A percentile compares a stretch with the other conserved stretches of the same genome.
Conservation (phyloP, 2,888 invertebrate species). For the Trichopoda pennipes region DNA sequence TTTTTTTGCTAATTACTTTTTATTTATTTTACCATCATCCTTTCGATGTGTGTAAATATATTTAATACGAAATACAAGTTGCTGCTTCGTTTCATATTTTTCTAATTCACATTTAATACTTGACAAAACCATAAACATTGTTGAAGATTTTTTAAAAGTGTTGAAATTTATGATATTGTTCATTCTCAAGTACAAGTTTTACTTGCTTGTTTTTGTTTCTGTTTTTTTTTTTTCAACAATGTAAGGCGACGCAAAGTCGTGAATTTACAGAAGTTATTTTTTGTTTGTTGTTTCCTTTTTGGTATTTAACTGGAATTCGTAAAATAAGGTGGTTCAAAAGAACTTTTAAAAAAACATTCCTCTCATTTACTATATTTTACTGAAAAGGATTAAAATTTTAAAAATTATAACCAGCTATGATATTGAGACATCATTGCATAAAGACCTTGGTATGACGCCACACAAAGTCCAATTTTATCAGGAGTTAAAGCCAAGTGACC, state of each 20-base stretch:
- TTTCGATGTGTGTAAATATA: too few relatives aligned
- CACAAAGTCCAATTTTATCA: too few relatives aligned
- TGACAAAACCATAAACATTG: slow-evolving; percentile 57
- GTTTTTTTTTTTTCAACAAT: slow-evolving; percentile 44
- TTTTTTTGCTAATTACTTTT: too few relatives aligned
- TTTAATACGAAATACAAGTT: neutral
- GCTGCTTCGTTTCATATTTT: slow-evolving; percentile 20
- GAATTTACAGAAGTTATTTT: slow-evolving; percentile 26
- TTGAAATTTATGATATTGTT: slow-evolving; percentile 49
- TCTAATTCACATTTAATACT: slow-evolving; percentile 29
- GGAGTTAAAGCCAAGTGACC: too few relatives aligned
- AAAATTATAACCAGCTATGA: too few relatives aligned
- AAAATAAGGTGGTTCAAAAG: neutral
- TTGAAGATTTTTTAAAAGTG: slow-evolving; percentile 53
- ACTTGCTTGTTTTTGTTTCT: neutral
- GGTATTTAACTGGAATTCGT: neutral
- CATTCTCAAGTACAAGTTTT: slow-evolving; percentile 9
- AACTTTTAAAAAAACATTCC: too few relatives aligned
- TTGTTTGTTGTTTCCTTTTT: neutral
- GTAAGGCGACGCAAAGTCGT: slow-evolving; percentile 47
- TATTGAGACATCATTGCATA: too few relatives aligned
- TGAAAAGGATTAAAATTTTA: too few relatives aligned
- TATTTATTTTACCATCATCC: too few relatives aligned
- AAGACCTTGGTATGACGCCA: too few relatives aligned
- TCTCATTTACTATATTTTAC: too few relatives aligned